These are phyloP conservation scores for Enoplosus armatus DNA, from an alignment of 2,797 vertebrate genomes.

Conservation along the genomic window DNA sequence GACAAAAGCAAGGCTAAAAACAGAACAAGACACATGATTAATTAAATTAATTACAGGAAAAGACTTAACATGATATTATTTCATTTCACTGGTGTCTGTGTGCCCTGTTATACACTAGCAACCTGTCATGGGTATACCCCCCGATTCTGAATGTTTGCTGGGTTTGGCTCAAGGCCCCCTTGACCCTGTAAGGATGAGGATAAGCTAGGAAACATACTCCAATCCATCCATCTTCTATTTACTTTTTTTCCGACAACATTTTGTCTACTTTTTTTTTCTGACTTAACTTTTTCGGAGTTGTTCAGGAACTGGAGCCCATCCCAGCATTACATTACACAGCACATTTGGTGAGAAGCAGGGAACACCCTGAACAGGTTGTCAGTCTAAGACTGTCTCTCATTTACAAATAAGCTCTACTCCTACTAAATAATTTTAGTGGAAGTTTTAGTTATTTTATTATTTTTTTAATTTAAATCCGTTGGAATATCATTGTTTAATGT, in stretches of 20 bases:
- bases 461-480: no score
- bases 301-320: neutral
- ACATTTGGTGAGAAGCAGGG: neutral
- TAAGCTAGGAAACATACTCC: neutral
- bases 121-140: neutral
- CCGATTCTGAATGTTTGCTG: neutral
- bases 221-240: neutral
- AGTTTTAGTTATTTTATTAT: no score
- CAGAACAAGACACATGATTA: neutral
- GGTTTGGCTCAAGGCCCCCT: neutral
- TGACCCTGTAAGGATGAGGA: neutral
- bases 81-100: neutral
- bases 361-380: neutral
- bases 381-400: no score
- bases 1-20: constrained; percentile 3
- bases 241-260: neutral
- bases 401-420: neutral
- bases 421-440: neutral
- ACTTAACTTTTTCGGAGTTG: neutral
- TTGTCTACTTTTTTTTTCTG: neutral
- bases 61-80: neutral
- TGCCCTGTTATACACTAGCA: neutral
- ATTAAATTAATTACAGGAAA: constrained; percentile 1
- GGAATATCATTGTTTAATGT: no score
- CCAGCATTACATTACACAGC: no score